Base-by-base conservation (phyloP, 2,888 invertebrate species). In the Unio delphinus region DNA sequence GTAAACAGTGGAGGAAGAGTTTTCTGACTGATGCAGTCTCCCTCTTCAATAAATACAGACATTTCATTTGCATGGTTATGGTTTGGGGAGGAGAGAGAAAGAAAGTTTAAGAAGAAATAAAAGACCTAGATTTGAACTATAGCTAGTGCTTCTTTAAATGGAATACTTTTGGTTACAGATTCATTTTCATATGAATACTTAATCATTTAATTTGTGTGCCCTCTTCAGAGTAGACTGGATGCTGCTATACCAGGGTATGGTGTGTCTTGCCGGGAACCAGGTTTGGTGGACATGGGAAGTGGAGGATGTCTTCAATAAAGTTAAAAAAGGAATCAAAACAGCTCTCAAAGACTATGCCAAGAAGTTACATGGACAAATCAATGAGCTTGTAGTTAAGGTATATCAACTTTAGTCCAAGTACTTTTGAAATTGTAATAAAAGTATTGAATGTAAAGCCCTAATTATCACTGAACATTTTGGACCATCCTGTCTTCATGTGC, bases 201-300 rank as follows among this genome's bases (percentile, higher is more conserved):
- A 45, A 45, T 59, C 5, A 0, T 59, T 26, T 28, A 28, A 0
- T 28, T n/a, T 45, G 8, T 45, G 8, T 45, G 45, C 45, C 45
- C 45, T 45, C 63, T 75, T 11, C 79, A 94, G 96, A 87, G 93
- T 94, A 3, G 93, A 95, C 45, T 97, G 97, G 97, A 96, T 97
- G 92, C 86, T 96, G 87, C 94, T 95, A 80, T 96, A 95, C 90
- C 95, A 95, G 88, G 97, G 97, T 65, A 95, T 95, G 95, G 93
- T 95, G 61, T 93, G 94, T 77, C 90, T 96, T 26, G 95, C 94
- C 0, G 95, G 95, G 0, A 96, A 96, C 91, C 95, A 95, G 83
- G 94, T 97, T 3, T 97, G 97, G 97, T 97, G 97, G 97, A 97
- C 97, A 0, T 95, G 95, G 11, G 97, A 97, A 89, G 96, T 96